Conservation (phyloP, 30 jellyfish, hydroid and myxozoan genomes). For the Aurelia aurita region DNA sequence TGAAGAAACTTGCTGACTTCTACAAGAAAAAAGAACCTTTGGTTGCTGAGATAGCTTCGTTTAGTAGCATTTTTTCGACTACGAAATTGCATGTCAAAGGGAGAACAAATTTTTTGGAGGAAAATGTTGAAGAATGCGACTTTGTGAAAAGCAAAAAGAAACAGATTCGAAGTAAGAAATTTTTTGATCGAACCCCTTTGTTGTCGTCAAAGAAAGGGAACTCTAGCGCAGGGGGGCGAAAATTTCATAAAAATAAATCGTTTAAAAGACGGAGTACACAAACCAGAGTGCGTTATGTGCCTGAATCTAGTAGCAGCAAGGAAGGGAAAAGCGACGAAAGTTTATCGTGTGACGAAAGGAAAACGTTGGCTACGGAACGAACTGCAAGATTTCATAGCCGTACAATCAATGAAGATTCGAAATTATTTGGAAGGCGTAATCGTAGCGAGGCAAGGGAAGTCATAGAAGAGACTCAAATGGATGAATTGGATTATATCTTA, state of each 20-base stretch:
- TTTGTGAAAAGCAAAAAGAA: neutral
- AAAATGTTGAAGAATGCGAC: neutral
- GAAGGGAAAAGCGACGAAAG: neutral
- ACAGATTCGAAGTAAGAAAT: neutral
- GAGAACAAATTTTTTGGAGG: neutral
- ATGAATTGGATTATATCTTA: neutral
- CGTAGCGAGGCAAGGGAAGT: neutral
- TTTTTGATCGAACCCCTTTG: neutral
- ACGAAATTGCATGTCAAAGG: neutral
- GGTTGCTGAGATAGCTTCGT: constrained; percentile 29
- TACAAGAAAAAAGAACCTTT: constrained; percentile 58
- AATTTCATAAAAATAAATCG: neutral
- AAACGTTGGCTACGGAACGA: neutral
- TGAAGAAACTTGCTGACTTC: constrained; percentile 24
- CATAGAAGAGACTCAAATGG: neutral
- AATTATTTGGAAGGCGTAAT: neutral
- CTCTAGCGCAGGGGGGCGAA: neutral
- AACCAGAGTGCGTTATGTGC: neutral
- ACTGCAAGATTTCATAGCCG: neutral
- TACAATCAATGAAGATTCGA: neutral
- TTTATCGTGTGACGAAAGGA: neutral
- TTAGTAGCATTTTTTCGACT: constrained; percentile 28
- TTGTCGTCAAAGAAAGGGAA: too few relatives aligned
- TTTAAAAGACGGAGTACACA: neutral
- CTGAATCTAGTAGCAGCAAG: neutral